Conservation (phyloP, 2,113 vertebrate species). For the Nansenia antarctica region DNA sequence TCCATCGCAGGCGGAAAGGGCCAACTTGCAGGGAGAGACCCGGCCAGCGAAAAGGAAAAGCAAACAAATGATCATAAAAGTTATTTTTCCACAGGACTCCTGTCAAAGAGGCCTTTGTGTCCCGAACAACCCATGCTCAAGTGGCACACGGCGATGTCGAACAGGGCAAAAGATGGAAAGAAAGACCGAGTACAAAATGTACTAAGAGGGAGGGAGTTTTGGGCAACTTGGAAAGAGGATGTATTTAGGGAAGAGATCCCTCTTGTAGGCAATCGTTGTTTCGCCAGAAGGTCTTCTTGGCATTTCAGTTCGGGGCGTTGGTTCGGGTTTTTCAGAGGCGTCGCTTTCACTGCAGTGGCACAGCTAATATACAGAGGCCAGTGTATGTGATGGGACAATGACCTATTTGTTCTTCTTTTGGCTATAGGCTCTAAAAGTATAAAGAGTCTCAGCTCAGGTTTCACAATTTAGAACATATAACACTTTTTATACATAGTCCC, state of each 20-base stretch:
- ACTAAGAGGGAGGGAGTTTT: constrained; percentile 52
- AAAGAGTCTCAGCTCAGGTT: too few species aligned
- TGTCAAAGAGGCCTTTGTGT: constrained; percentile 72
- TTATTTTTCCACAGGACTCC: constrained; percentile 61
- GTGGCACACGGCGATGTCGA: constrained; percentile 38
- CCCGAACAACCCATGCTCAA: constrained; percentile 36
- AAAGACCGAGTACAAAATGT: constrained; percentile 59
- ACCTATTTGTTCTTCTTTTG: too few species aligned
- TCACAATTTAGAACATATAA: too few species aligned
- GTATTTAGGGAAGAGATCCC: constrained; percentile 36
- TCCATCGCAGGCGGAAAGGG: constrained; percentile 38
- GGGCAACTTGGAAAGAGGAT: constrained; percentile 36
- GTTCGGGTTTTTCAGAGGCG: constrained; percentile 51
- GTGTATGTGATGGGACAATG: too few species aligned
- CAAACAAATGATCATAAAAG: constrained; percentile 61
- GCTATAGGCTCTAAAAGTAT: too few species aligned
- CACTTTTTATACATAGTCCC: too few species aligned
- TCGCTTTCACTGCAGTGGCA: constrained; percentile 42
- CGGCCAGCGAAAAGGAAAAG: constrained; percentile 46
- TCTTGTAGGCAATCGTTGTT: constrained; percentile 41
- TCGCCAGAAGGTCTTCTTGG: constrained; percentile 53
- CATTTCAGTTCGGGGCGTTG: constrained; percentile 61
- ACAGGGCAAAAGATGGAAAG: constrained; percentile 52
- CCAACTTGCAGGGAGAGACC: constrained; percentile 34
- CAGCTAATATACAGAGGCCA: too few species aligned